Percentiles rank a stretch among this genome's conserved stretches.
phyloP scores from a whole-genome alignment of 2,888 invertebrate genomes.

The Campaea margaritaria region DNA sequence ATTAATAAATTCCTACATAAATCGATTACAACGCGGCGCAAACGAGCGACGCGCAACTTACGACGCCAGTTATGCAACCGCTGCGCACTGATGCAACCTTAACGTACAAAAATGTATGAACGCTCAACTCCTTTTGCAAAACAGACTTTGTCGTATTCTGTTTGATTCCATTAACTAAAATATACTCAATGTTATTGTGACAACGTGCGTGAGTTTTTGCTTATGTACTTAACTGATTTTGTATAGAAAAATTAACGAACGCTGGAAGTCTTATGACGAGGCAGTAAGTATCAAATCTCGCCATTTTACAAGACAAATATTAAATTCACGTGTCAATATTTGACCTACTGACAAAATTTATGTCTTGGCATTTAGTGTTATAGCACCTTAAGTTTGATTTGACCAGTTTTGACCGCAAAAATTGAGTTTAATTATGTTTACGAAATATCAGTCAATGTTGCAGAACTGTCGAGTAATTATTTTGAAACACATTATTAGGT shows the following conservation, averaged over 20 bases:
- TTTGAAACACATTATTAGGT: conserved; percentile 13
- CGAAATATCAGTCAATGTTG: conserved; percentile 29
- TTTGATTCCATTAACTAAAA: not conserved
- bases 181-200: not conserved
- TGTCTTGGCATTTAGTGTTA: conserved; percentile 36
- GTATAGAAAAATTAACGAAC: not conserved
- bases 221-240: conserved; percentile 1
- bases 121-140: conserved; percentile 6
- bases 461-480: conserved; percentile 17
- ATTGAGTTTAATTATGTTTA: conserved; percentile 30
- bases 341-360: conserved; percentile 67
- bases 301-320: conserved; percentile 35
- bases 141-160: conserved; percentile 1
- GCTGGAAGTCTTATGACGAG: not conserved
- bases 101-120: conserved; percentile 8
- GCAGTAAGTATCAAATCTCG: conserved; percentile 4
- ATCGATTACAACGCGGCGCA: conserved; percentile 47
- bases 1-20: conserved; percentile 37
- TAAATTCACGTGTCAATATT: conserved; percentile 57
- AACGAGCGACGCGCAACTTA: conserved; percentile 34
- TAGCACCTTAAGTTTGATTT: conserved; percentile 34
- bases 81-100: conserved; percentile 30
- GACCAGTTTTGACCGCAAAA: conserved; percentile 32
- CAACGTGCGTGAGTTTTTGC: conserved; percentile 1
- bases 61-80: conserved; percentile 27